A percentile compares a stretch with the other conserved stretches of the same genome.
Evolutionary conservation across 2,113 vertebrate species (phyloP).

Genomic region (Atherinomorus stipes): DNA sequence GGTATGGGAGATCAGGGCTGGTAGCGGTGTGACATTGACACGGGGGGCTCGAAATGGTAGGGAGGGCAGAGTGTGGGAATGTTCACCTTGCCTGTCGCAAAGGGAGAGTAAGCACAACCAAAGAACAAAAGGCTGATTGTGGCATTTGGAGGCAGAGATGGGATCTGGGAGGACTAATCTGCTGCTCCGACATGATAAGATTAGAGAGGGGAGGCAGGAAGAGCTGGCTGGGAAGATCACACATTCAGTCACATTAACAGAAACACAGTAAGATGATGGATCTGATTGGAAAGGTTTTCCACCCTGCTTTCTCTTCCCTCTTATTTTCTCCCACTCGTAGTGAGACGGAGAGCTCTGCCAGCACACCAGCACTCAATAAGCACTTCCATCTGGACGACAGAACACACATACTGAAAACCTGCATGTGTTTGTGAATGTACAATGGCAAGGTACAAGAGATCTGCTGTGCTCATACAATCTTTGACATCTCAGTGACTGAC

Average conservation of each 20-base stretch:
- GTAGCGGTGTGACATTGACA: constrained; percentile 63
- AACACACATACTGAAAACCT: constrained; percentile 29
- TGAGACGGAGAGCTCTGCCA: constrained; percentile 71
- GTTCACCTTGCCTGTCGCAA: constrained; percentile 59
- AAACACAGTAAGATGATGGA: constrained; percentile 67
- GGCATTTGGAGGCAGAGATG: constrained; percentile 74
- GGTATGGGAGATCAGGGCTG: constrained; percentile 53
- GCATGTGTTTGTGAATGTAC: constrained; percentile 37
- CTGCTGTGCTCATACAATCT: constrained; percentile 73
- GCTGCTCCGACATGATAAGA: constrained; percentile 81
- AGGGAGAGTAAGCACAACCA: constrained; percentile 51
- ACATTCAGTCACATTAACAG: constrained; percentile 49
- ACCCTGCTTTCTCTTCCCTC: constrained; percentile 53
- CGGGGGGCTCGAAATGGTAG: constrained; percentile 56
- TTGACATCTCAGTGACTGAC: constrained; percentile 74
- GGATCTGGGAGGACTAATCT: constrained; percentile 82
- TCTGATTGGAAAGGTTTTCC: constrained; percentile 74
- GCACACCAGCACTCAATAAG: constrained; percentile 76
- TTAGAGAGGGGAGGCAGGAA: constrained; percentile 79
- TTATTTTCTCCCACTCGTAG: constrained; percentile 49
- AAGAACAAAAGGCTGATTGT: constrained; percentile 79
- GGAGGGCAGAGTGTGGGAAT: constrained; percentile 45
- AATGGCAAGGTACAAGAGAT: constrained; percentile 66
- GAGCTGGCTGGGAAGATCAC: constrained; percentile 71
- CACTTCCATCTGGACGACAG: constrained; percentile 76